phyloP scores from a whole-genome alignment of 1,140 invertebrate genomes.

The Drosophila equinoxialis region DNA sequence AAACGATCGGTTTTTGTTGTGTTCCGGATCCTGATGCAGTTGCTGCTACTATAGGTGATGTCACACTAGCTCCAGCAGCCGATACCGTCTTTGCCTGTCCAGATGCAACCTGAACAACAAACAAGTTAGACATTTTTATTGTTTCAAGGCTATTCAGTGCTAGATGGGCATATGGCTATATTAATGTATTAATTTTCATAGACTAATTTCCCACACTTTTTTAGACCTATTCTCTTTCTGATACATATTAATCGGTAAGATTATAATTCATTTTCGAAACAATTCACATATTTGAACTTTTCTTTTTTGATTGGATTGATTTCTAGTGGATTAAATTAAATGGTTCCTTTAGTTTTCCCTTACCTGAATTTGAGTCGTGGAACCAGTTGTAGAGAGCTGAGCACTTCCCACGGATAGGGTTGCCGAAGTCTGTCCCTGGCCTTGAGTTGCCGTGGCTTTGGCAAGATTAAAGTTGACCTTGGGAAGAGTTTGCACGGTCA shows the following conservation, averaged over 20 bases:
- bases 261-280: no score
- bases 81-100: slow-evolving; percentile 84
- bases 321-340: neutral
- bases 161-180: no score
- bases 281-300: no score
- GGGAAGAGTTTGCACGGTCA: slow-evolving; percentile 74
- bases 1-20: slow-evolving; percentile 64
- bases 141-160: neutral
- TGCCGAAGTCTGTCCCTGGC: slow-evolving; percentile 25
- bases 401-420: slow-evolving; percentile 44
- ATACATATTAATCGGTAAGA: no score
- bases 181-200: no score
- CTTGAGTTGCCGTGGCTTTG: slow-evolving; percentile 51
- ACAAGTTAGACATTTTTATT: neutral
- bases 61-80: neutral
- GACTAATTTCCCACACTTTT: no score
- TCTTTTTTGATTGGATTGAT: no score
- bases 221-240: no score
- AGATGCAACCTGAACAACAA: slow-evolving; percentile 31
- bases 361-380: slow-evolving; percentile 80
- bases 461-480: slow-evolving; percentile 77
- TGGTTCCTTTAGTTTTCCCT: neutral
- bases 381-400: slow-evolving; percentile 30
- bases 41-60: slow-evolving; percentile 82
- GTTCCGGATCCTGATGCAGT: slow-evolving; percentile 81